Conservation (phyloP, 2,888 invertebrate species). For the Isotomurus palustris region DNA sequence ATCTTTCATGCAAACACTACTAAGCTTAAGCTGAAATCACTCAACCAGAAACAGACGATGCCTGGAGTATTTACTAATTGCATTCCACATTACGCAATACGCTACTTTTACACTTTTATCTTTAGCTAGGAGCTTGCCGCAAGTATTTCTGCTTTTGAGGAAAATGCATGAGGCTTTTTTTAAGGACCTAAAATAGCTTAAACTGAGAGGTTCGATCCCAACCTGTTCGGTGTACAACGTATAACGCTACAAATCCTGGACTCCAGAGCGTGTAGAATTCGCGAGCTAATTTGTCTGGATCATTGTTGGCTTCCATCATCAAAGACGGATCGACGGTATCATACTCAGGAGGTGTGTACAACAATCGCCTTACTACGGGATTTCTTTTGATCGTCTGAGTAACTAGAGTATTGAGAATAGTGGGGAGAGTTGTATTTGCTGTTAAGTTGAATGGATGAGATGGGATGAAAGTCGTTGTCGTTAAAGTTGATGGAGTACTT, state of each 20-base stretch:
- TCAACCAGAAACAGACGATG: too few species aligned
- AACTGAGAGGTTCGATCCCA: too few species aligned
- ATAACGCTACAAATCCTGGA: conserved; percentile 36
- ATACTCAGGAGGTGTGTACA: too few species aligned
- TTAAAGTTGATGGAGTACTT: background rate
- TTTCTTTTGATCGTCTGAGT: background rate
- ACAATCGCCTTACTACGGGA: background rate
- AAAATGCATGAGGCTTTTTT: too few species aligned
- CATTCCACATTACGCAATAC: too few species aligned
- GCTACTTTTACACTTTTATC: too few species aligned
- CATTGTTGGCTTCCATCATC: background rate
- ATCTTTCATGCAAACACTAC: too few species aligned
- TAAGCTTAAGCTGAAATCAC: too few species aligned
- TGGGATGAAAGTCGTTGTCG: background rate
- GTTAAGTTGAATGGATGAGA: background rate
- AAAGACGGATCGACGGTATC: background rate
- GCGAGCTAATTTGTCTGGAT: background rate
- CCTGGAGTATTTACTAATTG: too few species aligned
- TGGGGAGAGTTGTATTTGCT: background rate
- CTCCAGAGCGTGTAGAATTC: conserved; percentile 39
- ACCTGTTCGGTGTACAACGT: conserved; percentile 36
- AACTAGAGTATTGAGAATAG: background rate
- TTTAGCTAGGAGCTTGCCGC: too few species aligned
- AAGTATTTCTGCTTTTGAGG: too few species aligned
- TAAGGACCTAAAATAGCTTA: too few species aligned